A percentile compares a stretch with the other conserved stretches of the same genome.
Conservation (phyloP, 2,113 vertebrate genomes). For the Petroica traversi region DNA sequence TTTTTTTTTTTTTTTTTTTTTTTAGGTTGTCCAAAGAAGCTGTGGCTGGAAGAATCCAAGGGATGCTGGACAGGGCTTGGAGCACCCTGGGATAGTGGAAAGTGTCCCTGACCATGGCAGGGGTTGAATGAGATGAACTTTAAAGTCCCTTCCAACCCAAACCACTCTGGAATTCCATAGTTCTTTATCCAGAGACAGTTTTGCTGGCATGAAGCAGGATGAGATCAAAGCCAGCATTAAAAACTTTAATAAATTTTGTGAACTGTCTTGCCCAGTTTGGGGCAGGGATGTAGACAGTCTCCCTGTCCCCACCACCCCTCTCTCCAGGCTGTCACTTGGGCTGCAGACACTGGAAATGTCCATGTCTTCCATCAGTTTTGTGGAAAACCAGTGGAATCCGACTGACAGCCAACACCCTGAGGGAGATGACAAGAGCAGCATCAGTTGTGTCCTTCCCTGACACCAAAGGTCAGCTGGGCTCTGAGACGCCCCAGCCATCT, state of each 20-base stretch:
- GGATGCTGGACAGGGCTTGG: neutral
- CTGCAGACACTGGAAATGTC: neutral
- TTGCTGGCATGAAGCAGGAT: neutral
- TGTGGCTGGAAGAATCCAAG: neutral
- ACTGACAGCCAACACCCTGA: neutral
- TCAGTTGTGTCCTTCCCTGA: neutral
- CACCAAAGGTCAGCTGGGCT: neutral
- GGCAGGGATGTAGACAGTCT: neutral
- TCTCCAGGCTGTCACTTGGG: neutral
- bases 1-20: too few species aligned
- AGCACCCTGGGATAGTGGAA: neutral
- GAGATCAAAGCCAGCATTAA: neutral
- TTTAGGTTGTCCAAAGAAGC: neutral
- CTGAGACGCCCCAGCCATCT: neutral
- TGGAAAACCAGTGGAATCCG: neutral
- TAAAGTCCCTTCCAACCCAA: neutral
- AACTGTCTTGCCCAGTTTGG: accelerated
- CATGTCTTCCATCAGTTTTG: accelerated
- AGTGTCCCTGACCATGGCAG: neutral
- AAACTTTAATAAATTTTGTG: neutral
- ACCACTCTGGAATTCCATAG: neutral
- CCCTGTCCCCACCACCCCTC: neutral
- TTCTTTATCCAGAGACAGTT: neutral
- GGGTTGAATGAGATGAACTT: neutral
- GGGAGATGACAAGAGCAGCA: neutral